Evolutionary conservation across 2,888 invertebrate genomes (phyloP).

Genomic region (Eledone cirrhosa): DNA sequence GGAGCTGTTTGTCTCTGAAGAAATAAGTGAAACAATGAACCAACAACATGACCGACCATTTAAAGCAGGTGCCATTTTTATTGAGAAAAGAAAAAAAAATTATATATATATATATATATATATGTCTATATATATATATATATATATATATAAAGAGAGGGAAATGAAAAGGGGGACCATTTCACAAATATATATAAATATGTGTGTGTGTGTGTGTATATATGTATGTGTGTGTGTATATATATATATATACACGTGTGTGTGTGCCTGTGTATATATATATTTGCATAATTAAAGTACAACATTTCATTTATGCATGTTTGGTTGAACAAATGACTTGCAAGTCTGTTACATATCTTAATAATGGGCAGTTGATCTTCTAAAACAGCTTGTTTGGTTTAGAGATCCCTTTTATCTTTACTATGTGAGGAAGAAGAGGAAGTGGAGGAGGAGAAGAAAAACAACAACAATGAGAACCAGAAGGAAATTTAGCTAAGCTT

Average conservation of each 20-base stretch:
- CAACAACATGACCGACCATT: background rate
- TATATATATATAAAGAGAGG: background rate
- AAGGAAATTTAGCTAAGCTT: no score
- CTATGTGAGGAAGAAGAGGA: no score
- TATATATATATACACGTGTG: background rate
- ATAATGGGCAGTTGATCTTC: no score
- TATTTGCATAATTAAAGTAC: background rate
- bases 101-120: background rate
- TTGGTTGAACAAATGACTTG: no score
- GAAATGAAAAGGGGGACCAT: background rate
- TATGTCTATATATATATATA: background rate
- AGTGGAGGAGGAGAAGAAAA: no score
- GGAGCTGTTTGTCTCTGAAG: background rate
- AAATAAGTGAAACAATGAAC: background rate
- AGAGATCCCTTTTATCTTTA: no score
- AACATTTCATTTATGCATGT: no score
- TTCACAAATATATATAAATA: background rate
- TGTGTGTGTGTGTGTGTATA: background rate
- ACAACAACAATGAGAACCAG: no score
- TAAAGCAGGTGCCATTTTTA: background rate
- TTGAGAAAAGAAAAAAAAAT: background rate
- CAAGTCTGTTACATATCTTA: no score
- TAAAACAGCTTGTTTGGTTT: no score
- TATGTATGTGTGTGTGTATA: background rate
- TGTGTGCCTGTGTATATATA: background rate